Base-by-base conservation (phyloP, 2,888 invertebrate genomes). In the Cotesia congregata region DNA sequence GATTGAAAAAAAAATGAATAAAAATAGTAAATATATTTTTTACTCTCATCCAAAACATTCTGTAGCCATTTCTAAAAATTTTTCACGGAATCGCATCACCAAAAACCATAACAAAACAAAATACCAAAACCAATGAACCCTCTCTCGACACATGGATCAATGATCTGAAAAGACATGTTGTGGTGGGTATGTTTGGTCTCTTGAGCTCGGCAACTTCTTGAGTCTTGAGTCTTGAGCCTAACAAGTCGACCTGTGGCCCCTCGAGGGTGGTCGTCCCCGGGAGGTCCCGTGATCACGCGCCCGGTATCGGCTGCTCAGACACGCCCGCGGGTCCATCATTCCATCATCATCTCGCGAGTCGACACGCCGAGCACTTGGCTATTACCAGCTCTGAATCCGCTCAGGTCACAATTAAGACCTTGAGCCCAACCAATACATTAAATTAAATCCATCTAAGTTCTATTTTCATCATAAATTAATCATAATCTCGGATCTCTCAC, bases 171-270 rank as follows among this genome's bases (percentile, higher is more conserved):
- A 76, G 62, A 78, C 70, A 73, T 73, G 73, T 62, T 40, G 50
- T 71, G 64, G 6, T 50, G 61, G 41, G 65, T 6, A 30, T 30
- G 30, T 20, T 1, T 20, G 65, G 30, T 38, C 30, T 50, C 50
- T 50, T 50, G 9, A 50, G 30, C 74, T 72, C 79, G 76, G 80
- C 80, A 79, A 82, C 79, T 79, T 78, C 68, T 76, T 79, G 77
- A 77, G 78, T 78, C 68, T 76, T 79, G 77, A 77, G 78, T 77
- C 79, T 74, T 50, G 3, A 12, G 83, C 83, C 85, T 86, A 87
- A 88, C 88, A 87, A 87, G 86, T 86, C 88, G 88, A 88, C 88
- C 88, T 86, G 84, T 86, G 88, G 85, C 88, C 88, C 86, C 87
- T 86, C 86, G 85, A 86, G 85, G 88, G 88, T 88, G 88, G 88